Base-by-base conservation (phyloP, 1,140 invertebrate species). In the Colletes gigas region DNA sequence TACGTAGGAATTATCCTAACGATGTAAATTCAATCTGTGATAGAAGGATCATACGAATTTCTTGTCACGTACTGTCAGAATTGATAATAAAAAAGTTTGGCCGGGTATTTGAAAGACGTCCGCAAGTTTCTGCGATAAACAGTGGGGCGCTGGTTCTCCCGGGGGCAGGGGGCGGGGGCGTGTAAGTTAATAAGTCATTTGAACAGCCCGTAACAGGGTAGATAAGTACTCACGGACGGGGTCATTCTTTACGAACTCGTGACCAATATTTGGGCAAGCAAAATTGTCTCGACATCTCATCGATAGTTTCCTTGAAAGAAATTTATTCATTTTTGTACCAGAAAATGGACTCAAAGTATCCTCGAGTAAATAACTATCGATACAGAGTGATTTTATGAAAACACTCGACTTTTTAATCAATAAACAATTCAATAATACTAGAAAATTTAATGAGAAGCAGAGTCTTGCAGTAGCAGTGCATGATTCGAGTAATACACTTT, bases 161-260 rank as follows among this genome's bases (percentile, higher is more conserved):
- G 12, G 65, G 65, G 72, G 41, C 2, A 30, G 30, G 30, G 30
- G 30, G 30, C 30, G 30, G 30, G 2, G 2, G 30, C 30, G 66
- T 78, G 75, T 70, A 67, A 66, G 74, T 83, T 82, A 85, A 89
- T 89, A 88, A 89, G 83, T 89, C 83, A 75, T 66, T 78, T 50
- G 67, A 57, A 66, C 63, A 70, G 82, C 65, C 54, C 71, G 77
- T 84, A 83, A 83, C 77, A 78, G 79, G 78, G 83, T 83, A 73
- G 68, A 78, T 82, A 44, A 44, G 44, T 44, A 71, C 70, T 82
- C 83, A 84, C 78, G 72, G 52, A 44, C 62, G 15, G 47, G 55
- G 41, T 52, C 66, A 17, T 78, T 78, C 66, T 78, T 69, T 15
- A 57, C 41, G 19, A 69, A 59, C 52, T 77, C 52, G 9, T 62